phyloP scores from a whole-genome alignment of 1,140 invertebrate species.

The Microplitis demolitor region DNA sequence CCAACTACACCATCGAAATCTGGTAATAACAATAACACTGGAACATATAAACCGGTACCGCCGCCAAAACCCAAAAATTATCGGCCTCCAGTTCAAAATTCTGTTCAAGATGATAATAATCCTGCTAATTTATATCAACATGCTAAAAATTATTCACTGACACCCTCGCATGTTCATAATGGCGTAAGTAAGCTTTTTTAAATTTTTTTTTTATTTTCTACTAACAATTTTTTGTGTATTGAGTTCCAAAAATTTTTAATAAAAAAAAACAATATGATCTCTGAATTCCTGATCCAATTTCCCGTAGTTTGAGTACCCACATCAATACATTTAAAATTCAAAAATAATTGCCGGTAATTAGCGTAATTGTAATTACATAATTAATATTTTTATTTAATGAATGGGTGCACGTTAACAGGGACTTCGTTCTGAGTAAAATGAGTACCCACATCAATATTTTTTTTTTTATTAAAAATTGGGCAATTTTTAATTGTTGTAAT shows the following conservation, averaged over 20 bases:
- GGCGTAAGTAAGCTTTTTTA: constrained; percentile 52
- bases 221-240: background rate
- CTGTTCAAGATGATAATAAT: constrained; percentile 53
- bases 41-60: constrained; percentile 84
- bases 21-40: constrained; percentile 38
- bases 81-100: constrained; percentile 69
- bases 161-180: constrained; percentile 60
- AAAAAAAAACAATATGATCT: background rate
- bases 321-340: too few relatives aligned
- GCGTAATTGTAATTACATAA: too few relatives aligned
- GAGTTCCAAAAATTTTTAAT: background rate
- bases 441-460: too few relatives aligned
- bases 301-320: too few relatives aligned
- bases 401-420: too few relatives aligned
- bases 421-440: too few relatives aligned
- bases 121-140: constrained; percentile 57
- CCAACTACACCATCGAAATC: constrained; percentile 56
- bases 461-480: too few relatives aligned
- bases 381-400: too few relatives aligned
- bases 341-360: too few relatives aligned
- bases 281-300: too few relatives aligned
- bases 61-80: constrained; percentile 92
- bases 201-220: background rate
- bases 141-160: constrained; percentile 60
- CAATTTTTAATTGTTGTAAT: too few relatives aligned